Evolutionary conservation across 2,113 vertebrate species (phyloP).

Genomic region (Mormyrus lacerda): DNA sequence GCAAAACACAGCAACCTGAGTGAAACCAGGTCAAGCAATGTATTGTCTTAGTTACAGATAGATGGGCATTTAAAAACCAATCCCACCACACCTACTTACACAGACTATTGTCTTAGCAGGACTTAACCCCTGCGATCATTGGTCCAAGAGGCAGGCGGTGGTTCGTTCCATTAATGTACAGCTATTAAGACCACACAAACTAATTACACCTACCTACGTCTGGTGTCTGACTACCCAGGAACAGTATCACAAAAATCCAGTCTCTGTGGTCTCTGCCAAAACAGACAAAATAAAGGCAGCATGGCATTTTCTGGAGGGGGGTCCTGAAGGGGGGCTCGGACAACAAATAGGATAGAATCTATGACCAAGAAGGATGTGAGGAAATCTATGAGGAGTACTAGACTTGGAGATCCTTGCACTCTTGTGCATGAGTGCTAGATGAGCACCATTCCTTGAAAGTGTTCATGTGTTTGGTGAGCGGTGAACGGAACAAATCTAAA

Average conservation of each 20-base stretch:
- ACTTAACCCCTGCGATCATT: neutral
- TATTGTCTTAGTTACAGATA: neutral
- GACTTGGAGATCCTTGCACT: neutral
- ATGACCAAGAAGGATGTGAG: neutral
- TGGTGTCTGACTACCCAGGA: neutral
- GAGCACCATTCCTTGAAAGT: neutral
- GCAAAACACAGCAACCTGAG: neutral
- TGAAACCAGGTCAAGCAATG: neutral
- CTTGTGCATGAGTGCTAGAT: neutral
- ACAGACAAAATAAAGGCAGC: neutral
- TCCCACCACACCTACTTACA: neutral
- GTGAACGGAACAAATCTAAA: neutral
- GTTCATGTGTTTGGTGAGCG: neutral
- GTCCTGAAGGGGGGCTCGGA: no score
- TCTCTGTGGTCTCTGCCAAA: neutral
- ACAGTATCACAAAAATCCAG: neutral
- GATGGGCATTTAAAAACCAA: neutral
- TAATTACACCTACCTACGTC: neutral
- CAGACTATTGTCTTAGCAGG: neutral
- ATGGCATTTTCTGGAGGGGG: neutral
- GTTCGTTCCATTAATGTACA: neutral
- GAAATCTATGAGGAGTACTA: neutral
- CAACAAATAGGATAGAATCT: neutral
- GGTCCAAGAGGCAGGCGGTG: neutral
- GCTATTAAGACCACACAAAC: neutral